Evolutionary conservation across 2,113 vertebrate species (phyloP).

Genomic region (Solea solea): DNA sequence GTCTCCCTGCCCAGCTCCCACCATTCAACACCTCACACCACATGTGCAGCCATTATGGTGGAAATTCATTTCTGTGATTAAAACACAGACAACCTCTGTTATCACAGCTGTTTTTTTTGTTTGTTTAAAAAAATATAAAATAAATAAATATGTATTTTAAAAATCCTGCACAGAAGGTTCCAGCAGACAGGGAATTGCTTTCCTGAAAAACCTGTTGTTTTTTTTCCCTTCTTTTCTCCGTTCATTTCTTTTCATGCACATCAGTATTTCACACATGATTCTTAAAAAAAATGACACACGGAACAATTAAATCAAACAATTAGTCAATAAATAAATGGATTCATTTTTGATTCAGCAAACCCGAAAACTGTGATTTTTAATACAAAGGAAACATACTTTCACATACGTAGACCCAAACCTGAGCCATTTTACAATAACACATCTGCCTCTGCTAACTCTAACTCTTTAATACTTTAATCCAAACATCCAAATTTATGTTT

Average conservation of each 20-base stretch:
- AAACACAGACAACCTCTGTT: constrained; percentile 48
- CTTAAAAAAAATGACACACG: no score
- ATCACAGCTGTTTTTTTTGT: constrained; percentile 33
- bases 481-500: constrained; percentile 7
- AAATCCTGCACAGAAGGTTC: constrained; percentile 7
- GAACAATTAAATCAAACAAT: no score
- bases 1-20: constrained; percentile 31
- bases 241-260: no score
- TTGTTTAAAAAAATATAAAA: no score
- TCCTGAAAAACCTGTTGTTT: background rate
- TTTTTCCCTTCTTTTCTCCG: no score
- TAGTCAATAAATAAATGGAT: no score
- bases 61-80: constrained; percentile 51
- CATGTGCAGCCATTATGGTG: constrained; percentile 28
- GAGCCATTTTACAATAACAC: background rate
- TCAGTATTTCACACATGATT: no score
- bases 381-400: no score
- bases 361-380: no score
- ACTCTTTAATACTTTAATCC: constrained; percentile 10
- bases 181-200: constrained; percentile 13
- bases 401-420: no score
- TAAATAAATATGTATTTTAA: background rate
- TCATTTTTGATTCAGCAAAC: no score
- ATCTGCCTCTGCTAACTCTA: background rate
- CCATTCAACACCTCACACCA: constrained; percentile 45